Evolutionary conservation across 2,797 vertebrate genomes (phyloP).

Genomic region (Leucoraja ocellata): DNA sequence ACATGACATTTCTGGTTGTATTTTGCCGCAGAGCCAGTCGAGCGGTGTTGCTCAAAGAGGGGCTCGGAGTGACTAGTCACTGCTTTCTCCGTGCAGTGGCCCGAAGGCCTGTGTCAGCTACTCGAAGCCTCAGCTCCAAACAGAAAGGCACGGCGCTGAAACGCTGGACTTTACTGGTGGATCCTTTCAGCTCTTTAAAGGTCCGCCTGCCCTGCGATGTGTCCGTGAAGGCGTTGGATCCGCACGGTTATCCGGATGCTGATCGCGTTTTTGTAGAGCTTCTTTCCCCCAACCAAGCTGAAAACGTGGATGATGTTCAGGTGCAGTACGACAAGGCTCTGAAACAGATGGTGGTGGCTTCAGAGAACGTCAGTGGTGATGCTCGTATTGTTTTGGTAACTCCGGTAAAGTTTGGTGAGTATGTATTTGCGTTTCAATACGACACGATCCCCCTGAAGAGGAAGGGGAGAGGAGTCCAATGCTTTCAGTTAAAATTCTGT

Average conservation of each 20-base stretch:
- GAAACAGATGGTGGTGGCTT: slow-evolving; percentile 60
- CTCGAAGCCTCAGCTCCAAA: background rate
- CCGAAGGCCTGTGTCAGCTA: background rate
- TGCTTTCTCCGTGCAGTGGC: background rate
- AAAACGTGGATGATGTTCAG: slow-evolving; percentile 50
- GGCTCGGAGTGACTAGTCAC: slow-evolving; percentile 33
- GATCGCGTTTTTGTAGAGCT: slow-evolving; percentile 68
- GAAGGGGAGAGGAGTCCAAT: background rate
- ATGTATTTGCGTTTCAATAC: background rate
- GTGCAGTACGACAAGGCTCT: slow-evolving; percentile 65
- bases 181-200: slow-evolving; percentile 66
- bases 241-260: slow-evolving; percentile 60
- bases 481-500: background rate
- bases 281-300: slow-evolving; percentile 45
- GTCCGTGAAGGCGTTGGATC: slow-evolving; percentile 68
- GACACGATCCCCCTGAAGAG: too few species aligned
- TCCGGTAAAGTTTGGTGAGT: slow-evolving; percentile 76
- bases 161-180: slow-evolving; percentile 66
- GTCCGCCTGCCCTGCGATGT: slow-evolving; percentile 69
- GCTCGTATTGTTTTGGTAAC: slow-evolving; percentile 66
- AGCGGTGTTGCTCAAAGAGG: background rate
- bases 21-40: background rate
- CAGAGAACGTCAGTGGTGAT: slow-evolving; percentile 48
- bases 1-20: background rate
- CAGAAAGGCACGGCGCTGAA: slow-evolving; percentile 46